phyloP scores from a whole-genome alignment of 2,113 vertebrate genomes.

The Cyprinus carpio region DNA sequence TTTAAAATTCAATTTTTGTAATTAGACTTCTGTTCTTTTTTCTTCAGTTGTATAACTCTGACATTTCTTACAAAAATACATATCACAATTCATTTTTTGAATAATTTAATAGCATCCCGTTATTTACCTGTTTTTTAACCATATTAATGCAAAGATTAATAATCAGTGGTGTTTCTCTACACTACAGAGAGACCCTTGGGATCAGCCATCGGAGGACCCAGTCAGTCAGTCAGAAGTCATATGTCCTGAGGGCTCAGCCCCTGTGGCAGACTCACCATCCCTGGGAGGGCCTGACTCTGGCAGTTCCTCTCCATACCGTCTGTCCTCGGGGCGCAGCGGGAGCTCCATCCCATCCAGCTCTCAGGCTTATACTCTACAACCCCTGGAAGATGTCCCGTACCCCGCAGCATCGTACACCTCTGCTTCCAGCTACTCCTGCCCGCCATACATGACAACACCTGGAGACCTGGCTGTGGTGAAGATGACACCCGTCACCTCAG shows the following conservation, averaged over 20 bases:
- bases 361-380: conserved; percentile 77
- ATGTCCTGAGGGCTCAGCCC: conserved; percentile 71
- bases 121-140: neutral
- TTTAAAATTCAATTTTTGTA: neutral
- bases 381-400: conserved; percentile 79
- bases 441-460: conserved; percentile 72
- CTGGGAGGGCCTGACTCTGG: conserved; percentile 69
- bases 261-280: conserved; percentile 63
- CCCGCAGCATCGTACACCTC: conserved; percentile 67
- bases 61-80: neutral
- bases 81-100: neutral
- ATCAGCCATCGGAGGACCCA: conserved; percentile 72
- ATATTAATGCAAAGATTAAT: neutral
- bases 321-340: conserved; percentile 63
- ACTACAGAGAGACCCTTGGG: conserved; percentile 82
- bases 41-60: neutral
- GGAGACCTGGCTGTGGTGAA: conserved; percentile 74
- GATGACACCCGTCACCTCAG: conserved; percentile 65
- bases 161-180: conserved; percentile 20
- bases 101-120: neutral
- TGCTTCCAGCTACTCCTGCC: conserved; percentile 71
- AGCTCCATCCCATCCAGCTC: conserved; percentile 60
- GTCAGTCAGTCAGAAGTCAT: conserved; percentile 69
- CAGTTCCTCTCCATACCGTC: conserved; percentile 67
- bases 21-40: neutral